Evolutionary conservation across 2,888 invertebrate genomes (phyloP).

Genomic region (Pogonocherus hispidulus): DNA sequence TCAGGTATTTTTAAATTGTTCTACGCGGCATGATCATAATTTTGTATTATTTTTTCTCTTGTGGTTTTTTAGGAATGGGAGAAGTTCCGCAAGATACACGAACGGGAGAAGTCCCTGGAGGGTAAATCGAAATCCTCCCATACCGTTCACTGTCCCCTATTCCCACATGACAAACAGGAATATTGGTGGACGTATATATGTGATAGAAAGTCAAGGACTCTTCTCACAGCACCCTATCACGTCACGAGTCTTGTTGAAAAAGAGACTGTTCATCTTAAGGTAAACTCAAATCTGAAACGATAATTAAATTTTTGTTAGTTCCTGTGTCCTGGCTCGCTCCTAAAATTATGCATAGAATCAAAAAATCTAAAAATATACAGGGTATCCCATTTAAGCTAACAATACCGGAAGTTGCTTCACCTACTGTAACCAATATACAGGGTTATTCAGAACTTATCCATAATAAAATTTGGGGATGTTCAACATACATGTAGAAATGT

Average conservation of each 20-base stretch:
- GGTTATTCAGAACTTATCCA: too few relatives aligned
- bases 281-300: conserved; percentile 48
- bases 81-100: conserved; percentile 89
- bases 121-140: conserved; percentile 95
- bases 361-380: too few relatives aligned
- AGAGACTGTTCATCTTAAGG: conserved; percentile 93
- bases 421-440: too few relatives aligned
- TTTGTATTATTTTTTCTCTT: too few relatives aligned
- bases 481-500: too few relatives aligned
- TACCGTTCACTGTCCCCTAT: conserved; percentile 97
- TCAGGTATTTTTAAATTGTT: conserved; percentile 61
- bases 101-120: conserved; percentile 89
- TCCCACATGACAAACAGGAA: conserved; percentile 96
- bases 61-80: conserved; percentile 86
- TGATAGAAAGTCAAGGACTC: conserved; percentile 91
- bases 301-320: too few relatives aligned
- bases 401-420: too few relatives aligned
- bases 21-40: too few relatives aligned
- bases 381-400: too few relatives aligned
- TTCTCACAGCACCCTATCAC: conserved; percentile 94
- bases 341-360: too few relatives aligned
- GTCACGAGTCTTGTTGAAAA: conserved; percentile 91
- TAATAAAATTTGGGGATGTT: too few relatives aligned
- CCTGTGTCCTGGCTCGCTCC: too few relatives aligned
- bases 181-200: conserved; percentile 99